A percentile compares a stretch with the other conserved stretches of the same genome.
Evolutionary conservation across 2,888 invertebrate genomes (phyloP).

Genomic region (Dinocampus coccinellae): DNA sequence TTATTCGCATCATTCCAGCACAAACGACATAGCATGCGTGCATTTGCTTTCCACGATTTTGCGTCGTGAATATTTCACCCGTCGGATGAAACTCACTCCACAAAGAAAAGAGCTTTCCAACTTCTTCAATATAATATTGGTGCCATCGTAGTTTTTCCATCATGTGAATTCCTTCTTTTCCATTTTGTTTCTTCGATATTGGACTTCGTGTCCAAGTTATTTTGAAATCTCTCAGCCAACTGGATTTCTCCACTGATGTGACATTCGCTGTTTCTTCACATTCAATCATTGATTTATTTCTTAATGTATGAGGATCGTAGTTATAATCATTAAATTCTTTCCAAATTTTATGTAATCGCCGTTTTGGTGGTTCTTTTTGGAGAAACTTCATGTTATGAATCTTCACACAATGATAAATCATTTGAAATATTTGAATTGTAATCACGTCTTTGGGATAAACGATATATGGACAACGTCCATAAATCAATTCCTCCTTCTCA

Average conservation of each 20-base stretch:
- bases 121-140: conserved; percentile 79
- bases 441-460: conserved; percentile 29
- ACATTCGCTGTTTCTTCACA: conserved; percentile 7
- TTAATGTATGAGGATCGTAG: conserved; percentile 42
- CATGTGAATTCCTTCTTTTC: conserved; percentile 10
- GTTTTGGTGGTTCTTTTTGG: conserved; percentile 42
- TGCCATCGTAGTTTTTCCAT: conserved; percentile 70
- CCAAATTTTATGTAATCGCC: conserved; percentile 33
- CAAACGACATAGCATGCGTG: conserved; percentile 74
- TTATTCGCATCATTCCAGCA: conserved; percentile 61
- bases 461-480: background rate
- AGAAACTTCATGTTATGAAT: conserved; percentile 57
- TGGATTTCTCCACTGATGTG: conserved; percentile 48
- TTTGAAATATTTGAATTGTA: conserved; percentile 55
- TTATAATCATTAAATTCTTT: conserved; percentile 49
- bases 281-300: background rate
- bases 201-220: conserved; percentile 52
- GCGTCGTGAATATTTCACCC: conserved; percentile 72
- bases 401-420: conserved; percentile 55
- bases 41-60: conserved; percentile 76
- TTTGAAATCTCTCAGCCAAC: conserved; percentile 52
- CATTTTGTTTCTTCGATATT: conserved; percentile 23
- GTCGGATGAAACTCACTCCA: conserved; percentile 78
- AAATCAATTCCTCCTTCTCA: background rate
- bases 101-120: conserved; percentile 77